phyloP scores from a whole-genome alignment of 2,797 vertebrate genomes.

The Rhinoraja longicauda region DNA sequence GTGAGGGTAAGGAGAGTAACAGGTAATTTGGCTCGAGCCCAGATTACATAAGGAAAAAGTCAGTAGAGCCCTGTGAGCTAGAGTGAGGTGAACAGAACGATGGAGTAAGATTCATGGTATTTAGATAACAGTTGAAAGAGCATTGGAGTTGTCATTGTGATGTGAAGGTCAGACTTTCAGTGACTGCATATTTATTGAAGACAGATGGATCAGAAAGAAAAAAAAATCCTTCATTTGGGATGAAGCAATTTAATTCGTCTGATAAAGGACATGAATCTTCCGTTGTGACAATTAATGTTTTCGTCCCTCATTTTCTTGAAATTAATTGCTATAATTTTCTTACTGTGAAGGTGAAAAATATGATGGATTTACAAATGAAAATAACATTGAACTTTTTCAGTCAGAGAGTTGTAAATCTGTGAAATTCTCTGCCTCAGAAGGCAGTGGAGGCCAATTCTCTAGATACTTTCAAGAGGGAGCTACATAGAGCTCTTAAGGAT shows the following conservation, averaged over 20 bases:
- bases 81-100: not conserved
- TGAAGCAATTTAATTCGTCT: constrained; percentile 32
- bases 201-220: not conserved
- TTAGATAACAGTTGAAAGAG: not conserved
- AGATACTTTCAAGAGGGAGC: too few species aligned
- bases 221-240: not conserved
- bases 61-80: not conserved
- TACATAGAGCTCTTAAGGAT: too few species aligned
- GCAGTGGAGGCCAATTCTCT: too few species aligned
- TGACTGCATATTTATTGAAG: not conserved
- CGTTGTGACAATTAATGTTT: constrained; percentile 36
- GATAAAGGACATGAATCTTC: constrained; percentile 5
- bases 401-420: too few species aligned
- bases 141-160: not conserved
- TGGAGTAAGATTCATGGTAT: not conserved
- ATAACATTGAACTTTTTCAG: too few species aligned
- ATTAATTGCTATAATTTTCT: constrained; percentile 32
- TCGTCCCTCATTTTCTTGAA: not conserved
- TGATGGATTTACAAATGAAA: too few species aligned
- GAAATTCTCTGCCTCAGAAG: too few species aligned
- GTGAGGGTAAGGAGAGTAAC: not conserved
- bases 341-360: constrained; percentile 22
- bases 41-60: not conserved
- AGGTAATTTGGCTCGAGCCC: not conserved
- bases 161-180: constrained; percentile 19